Evolutionary conservation across 2,797 vertebrate genomes (phyloP).

Genomic region (Sebastes itinus): DNA sequence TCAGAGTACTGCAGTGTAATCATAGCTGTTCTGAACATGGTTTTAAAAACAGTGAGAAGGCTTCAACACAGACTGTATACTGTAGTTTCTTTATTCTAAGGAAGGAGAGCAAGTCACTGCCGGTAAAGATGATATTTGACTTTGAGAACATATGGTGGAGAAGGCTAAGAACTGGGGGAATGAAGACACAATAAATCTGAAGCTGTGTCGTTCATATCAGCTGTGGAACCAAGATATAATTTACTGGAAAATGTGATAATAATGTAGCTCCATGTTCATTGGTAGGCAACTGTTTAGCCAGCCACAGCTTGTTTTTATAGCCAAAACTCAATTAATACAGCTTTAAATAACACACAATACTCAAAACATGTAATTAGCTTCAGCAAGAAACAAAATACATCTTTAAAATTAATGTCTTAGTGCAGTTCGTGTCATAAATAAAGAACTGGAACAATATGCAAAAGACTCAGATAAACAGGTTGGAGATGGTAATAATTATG

Average conservation of each 20-base stretch:
- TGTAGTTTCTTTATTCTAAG: slow-evolving; percentile 2
- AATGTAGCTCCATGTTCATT: neutral
- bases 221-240: neutral
- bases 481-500: slow-evolving; percentile 29
- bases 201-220: neutral
- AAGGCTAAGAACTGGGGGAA: neutral
- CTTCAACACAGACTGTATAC: neutral
- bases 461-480: slow-evolving; percentile 12
- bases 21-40: slow-evolving; percentile 22
- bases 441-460: slow-evolving; percentile 24
- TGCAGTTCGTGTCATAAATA: neutral
- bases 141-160: neutral
- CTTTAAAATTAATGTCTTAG: neutral
- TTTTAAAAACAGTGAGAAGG: slow-evolving; percentile 14
- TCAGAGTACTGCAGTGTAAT: slow-evolving; percentile 33
- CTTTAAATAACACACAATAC: slow-evolving; percentile 9
- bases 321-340: neutral
- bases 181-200: neutral
- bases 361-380: slow-evolving; percentile 11
- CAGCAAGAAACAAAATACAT: neutral
- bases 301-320: neutral
- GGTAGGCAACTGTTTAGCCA: neutral
- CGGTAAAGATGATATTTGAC: neutral
- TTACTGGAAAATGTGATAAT: neutral
- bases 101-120: neutral